These are phyloP conservation scores for Syrmaticus mikado DNA, from an alignment of 2,113 vertebrate species.

Conservation along the genomic window DNA sequence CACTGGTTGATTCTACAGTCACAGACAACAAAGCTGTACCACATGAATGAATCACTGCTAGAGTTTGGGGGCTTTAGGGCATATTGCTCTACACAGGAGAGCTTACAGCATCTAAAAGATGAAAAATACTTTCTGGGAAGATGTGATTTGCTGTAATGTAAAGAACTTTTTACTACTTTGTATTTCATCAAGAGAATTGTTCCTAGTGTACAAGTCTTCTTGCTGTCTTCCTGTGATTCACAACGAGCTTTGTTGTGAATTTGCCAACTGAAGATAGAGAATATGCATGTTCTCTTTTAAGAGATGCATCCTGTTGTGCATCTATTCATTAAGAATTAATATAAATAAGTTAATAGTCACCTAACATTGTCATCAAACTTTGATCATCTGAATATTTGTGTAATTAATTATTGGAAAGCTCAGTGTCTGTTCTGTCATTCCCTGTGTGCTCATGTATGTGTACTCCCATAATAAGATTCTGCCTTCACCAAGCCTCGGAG, in stretches of 20 bases:
- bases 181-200: background rate
- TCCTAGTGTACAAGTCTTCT: background rate
- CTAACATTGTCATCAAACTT: background rate
- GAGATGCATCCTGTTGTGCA: background rate
- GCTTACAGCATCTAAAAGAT: conserved; percentile 1
- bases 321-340: background rate
- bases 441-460: background rate
- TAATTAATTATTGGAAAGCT: background rate
- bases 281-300: background rate
- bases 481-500: background rate
- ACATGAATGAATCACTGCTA: background rate
- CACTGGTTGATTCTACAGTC: background rate
- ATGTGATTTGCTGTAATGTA: background rate
- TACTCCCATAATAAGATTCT: background rate
- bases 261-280: background rate
- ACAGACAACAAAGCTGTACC: background rate
- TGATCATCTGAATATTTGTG: background rate
- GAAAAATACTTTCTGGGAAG: conserved; percentile 1
- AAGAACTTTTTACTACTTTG: background rate
- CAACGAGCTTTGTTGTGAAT: background rate
- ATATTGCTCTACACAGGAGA: background rate
- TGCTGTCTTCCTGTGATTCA: background rate
- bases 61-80: background rate
- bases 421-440: background rate
- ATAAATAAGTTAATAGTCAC: background rate